phyloP scores from a whole-genome alignment of 2,113 vertebrate species.

The Ictalurus punctatus region DNA sequence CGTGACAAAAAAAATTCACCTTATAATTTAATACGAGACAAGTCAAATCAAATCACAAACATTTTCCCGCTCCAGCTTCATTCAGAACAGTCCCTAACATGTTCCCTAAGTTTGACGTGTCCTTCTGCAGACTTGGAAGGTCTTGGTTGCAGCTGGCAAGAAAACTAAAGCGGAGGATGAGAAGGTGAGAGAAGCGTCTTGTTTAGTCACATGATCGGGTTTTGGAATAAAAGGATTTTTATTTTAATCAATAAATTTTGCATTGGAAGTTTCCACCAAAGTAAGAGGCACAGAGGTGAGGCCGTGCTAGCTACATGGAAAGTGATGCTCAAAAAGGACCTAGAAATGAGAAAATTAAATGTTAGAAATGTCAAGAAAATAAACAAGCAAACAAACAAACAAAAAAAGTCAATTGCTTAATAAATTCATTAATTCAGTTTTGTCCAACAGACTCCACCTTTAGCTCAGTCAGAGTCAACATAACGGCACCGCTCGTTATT shows the following conservation, averaged over 20 bases:
- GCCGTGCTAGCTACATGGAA: neutral
- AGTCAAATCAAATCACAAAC: neutral
- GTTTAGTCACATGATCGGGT: conserved; percentile 17
- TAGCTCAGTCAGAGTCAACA: neutral
- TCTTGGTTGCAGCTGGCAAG: neutral
- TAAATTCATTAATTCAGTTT: no score
- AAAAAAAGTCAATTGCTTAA: no score
- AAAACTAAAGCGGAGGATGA: neutral
- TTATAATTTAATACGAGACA: neutral
- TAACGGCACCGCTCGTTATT: neutral
- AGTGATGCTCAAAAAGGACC: neutral
- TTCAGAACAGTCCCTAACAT: neutral
- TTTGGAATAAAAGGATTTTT: neutral
- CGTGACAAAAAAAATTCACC: neutral
- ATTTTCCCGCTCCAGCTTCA: neutral
- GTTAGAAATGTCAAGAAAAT: neutral
- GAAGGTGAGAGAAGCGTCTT: neutral
- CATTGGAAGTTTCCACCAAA: neutral
- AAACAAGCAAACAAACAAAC: no score
- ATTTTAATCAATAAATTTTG: neutral
- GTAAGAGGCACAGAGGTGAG: neutral
- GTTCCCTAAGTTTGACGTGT: neutral
- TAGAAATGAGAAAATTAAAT: neutral
- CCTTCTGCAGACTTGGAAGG: neutral
- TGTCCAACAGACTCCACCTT: neutral